Evolutionary conservation across 2,113 vertebrate genomes (phyloP).

Genomic region (Sardina pilchardus): DNA sequence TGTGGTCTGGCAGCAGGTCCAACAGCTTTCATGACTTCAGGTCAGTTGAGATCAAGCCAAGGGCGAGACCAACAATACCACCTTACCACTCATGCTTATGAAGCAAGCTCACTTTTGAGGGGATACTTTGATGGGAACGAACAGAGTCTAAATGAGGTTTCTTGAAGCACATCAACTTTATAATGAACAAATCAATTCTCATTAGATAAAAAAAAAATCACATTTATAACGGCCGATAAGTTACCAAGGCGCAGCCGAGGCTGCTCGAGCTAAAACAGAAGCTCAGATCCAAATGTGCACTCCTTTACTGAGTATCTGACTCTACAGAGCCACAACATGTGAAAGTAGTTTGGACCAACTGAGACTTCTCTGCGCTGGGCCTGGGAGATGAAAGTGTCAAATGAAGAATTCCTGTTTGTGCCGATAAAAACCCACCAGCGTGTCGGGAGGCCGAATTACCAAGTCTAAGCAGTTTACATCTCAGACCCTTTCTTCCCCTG

Average conservation of each 20-base stretch:
- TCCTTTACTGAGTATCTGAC: neutral
- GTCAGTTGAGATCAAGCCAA: neutral
- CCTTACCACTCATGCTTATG: neutral
- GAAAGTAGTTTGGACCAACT: neutral
- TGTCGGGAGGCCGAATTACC: slow-evolving; percentile 50
- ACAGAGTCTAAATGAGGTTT: neutral
- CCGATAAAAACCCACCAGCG: slow-evolving; percentile 40
- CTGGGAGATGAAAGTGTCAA: slow-evolving; percentile 40
- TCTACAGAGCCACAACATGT: neutral
- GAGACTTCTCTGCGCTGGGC: neutral
- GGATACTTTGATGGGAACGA: neutral
- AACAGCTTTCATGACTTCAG: slow-evolving; percentile 14
- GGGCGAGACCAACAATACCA: neutral
- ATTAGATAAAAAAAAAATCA: neutral
- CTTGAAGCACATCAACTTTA: neutral
- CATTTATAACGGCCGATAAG: neutral
- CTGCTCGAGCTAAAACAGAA: neutral
- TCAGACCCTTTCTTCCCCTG: slow-evolving; percentile 12
- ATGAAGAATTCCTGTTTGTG: slow-evolving; percentile 44
- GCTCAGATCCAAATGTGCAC: neutral
- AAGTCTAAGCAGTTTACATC: slow-evolving; percentile 44
- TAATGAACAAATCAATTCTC: slow-evolving; percentile 4
- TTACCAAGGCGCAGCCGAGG: neutral
- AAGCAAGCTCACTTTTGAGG: neutral
- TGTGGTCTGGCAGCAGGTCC: neutral